Percentiles rank a stretch among this genome's conserved stretches.
Evolutionary conservation across 2,113 vertebrate species (phyloP).

Genomic region (Ellobius talpinus): DNA sequence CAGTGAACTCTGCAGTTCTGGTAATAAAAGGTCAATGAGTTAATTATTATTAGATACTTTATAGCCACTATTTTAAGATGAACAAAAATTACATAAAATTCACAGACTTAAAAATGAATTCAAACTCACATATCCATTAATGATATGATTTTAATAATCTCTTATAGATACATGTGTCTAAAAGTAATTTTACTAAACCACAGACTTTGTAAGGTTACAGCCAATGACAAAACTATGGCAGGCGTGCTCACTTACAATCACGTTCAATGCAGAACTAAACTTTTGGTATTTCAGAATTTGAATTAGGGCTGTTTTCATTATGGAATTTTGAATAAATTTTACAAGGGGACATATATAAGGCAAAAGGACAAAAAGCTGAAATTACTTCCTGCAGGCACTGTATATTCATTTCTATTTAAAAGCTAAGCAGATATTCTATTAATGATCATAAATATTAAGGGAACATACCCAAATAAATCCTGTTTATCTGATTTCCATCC

Average conservation of each 20-base stretch:
- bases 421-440: slow-evolving; percentile 79
- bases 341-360: slow-evolving; percentile 72
- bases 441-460: slow-evolving; percentile 79
- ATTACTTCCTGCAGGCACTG: slow-evolving; percentile 62
- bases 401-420: slow-evolving; percentile 76
- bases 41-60: slow-evolving; percentile 79
- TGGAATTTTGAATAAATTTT: slow-evolving; percentile 73
- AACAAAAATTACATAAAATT: slow-evolving; percentile 76
- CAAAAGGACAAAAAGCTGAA: slow-evolving; percentile 72
- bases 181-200: slow-evolving; percentile 72
- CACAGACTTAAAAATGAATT: slow-evolving; percentile 72
- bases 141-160: slow-evolving; percentile 72
- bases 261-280: slow-evolving; percentile 71
- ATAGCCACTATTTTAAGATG: slow-evolving; percentile 78
- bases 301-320: slow-evolving; percentile 74
- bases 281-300: slow-evolving; percentile 63
- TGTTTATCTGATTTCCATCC: slow-evolving; percentile 78
- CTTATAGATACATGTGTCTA: slow-evolving; percentile 78
- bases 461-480: slow-evolving; percentile 60
- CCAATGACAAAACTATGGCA: slow-evolving; percentile 71
- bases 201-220: slow-evolving; percentile 68
- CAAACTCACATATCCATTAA: slow-evolving; percentile 69
- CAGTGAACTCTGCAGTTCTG: slow-evolving; percentile 68
- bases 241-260: slow-evolving; percentile 72
- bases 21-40: slow-evolving; percentile 79